phyloP scores from a whole-genome alignment of 2,113 vertebrate species.

The Thinocorus orbignyianus region DNA sequence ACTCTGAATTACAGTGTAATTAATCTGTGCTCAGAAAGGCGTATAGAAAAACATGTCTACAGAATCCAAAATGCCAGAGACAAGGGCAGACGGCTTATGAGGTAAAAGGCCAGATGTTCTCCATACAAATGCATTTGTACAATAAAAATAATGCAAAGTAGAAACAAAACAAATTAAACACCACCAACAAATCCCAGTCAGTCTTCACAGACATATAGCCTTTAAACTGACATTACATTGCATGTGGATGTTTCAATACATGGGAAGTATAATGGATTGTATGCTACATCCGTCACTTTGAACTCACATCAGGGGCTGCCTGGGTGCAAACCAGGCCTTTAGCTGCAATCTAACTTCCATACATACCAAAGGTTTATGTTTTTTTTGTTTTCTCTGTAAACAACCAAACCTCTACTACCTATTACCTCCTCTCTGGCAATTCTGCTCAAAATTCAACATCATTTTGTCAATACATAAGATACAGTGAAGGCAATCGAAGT shows the following conservation, averaged over 20 bases:
- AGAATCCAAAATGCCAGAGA: background rate
- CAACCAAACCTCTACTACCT: no score
- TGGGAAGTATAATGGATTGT: background rate
- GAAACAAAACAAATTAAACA: background rate
- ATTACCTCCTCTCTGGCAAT: background rate
- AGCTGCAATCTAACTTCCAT: background rate
- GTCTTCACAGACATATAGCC: background rate
- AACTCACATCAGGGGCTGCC: background rate
- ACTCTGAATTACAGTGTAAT: conserved; percentile 42
- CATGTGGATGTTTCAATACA: background rate
- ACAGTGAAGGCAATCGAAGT: background rate
- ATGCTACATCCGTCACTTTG: background rate
- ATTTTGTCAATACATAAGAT: background rate
- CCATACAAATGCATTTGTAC: background rate
- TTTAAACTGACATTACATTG: background rate
- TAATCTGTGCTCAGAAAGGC: conserved; percentile 30
- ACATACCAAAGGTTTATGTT: background rate
- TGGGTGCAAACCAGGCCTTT: background rate
- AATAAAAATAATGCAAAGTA: background rate
- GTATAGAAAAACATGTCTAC: background rate
- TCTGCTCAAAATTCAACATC: background rate
- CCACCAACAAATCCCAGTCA: background rate
- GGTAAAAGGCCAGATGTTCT: background rate
- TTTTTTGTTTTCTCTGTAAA: background rate
- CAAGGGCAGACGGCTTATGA: background rate